Evolutionary conservation across 2,797 vertebrate species (phyloP).

Genomic region (Helostoma temminkii): DNA sequence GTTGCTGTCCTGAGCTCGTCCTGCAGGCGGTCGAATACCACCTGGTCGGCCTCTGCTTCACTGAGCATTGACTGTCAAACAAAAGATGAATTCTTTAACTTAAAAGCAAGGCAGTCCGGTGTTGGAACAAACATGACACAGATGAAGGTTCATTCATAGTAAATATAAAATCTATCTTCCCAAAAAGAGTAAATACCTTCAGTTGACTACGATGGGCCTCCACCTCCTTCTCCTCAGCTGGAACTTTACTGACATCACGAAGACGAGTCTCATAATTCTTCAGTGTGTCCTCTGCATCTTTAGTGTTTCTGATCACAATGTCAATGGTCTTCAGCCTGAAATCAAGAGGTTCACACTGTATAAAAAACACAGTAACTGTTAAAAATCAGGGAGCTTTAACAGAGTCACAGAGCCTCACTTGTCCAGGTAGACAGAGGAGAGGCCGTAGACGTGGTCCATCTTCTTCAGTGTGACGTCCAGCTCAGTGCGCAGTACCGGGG

Average conservation of each 20-base stretch:
- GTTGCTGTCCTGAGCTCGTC: conserved; percentile 85
- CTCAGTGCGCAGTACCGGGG: conserved; percentile 88
- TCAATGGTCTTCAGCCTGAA: conserved; percentile 93
- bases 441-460: conserved; percentile 92
- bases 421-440: conserved; percentile 95
- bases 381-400: not conserved
- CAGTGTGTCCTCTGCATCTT: conserved; percentile 90
- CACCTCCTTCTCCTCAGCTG: conserved; percentile 86
- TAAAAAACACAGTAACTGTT: not conserved
- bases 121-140: accelerated
- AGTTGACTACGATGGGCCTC: conserved; percentile 87
- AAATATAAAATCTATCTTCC: too few relatives aligned
- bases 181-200: conserved; percentile 83
- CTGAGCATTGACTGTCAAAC: conserved; percentile 83
- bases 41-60: conserved; percentile 87
- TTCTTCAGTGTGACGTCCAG: conserved; percentile 91
- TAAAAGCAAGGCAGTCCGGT: not conserved
- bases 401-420: conserved; percentile 81
- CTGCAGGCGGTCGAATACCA: conserved; percentile 85
- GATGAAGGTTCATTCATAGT: too few relatives aligned
- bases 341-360: not conserved
- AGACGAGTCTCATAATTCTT: conserved; percentile 88
- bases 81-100: not conserved
- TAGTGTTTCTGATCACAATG: conserved; percentile 91
- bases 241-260: conserved; percentile 89